These are phyloP conservation scores for Rhabdornis inornatus DNA, from an alignment of 2,113 vertebrate genomes.

Conservation along the genomic window DNA sequence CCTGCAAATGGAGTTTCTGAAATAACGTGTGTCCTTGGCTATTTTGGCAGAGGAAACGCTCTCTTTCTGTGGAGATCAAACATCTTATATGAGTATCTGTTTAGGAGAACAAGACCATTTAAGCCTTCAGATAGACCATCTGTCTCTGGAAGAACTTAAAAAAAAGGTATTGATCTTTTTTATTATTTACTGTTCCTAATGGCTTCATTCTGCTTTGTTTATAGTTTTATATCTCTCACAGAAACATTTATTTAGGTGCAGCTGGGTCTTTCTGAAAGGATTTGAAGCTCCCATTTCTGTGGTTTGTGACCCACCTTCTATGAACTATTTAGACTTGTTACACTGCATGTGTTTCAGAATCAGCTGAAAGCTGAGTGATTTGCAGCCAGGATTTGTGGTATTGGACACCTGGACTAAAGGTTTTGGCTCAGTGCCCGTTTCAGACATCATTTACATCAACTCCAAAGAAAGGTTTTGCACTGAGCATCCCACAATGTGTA, in stretches of 20 bases:
- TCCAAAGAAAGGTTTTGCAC: background rate
- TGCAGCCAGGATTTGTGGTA: background rate
- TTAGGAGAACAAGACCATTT: slow-evolving; percentile 77
- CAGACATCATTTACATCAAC: background rate
- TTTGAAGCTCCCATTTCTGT: background rate
- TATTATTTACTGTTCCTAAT: slow-evolving; percentile 5
- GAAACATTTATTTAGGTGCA: background rate
- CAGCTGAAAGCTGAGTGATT: background rate
- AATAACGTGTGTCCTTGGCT: background rate
- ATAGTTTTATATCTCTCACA: background rate
- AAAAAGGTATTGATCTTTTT: slow-evolving; percentile 76
- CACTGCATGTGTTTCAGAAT: background rate
- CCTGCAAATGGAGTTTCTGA: slow-evolving; percentile 26
- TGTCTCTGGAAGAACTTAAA: slow-evolving; percentile 84
- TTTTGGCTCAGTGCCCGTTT: background rate
- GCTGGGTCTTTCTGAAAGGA: background rate
- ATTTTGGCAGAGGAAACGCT: slow-evolving; percentile 80
- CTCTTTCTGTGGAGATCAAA: slow-evolving; percentile 90
- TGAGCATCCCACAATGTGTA: background rate
- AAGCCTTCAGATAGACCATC: slow-evolving; percentile 76
- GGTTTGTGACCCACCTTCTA: background rate
- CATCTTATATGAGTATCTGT: slow-evolving; percentile 96
- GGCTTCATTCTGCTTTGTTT: background rate
- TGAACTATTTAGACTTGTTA: background rate
- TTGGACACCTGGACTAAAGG: background rate